Evolutionary conservation across 2,888 invertebrate genomes (phyloP).

Genomic region (Synergus umbraculus): DNA sequence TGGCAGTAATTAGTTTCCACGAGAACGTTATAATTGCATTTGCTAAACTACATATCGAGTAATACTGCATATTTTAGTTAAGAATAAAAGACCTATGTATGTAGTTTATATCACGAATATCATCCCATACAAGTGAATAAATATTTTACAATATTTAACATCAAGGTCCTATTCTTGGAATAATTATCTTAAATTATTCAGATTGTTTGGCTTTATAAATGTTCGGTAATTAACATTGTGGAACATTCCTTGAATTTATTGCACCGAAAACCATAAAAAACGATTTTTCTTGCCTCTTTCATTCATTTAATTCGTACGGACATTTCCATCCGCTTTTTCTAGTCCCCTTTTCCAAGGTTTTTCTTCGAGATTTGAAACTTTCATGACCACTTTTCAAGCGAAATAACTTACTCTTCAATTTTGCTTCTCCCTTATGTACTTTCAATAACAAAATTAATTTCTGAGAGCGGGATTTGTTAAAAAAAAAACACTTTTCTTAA

Average conservation of each 20-base stretch:
- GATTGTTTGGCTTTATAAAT: background rate
- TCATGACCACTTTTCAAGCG: no score
- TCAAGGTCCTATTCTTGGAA: background rate
- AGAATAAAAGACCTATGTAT: background rate
- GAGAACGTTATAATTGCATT: background rate
- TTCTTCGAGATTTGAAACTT: no score
- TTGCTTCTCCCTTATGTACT: background rate
- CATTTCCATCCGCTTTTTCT: no score
- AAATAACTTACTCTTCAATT: no score
- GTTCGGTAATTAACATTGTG: background rate
- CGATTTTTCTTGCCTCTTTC: background rate
- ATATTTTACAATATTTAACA: background rate
- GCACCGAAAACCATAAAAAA: background rate
- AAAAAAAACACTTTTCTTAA: background rate
- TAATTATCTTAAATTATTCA: background rate
- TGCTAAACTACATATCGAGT: background rate
- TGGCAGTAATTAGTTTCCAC: background rate
- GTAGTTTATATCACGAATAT: no score
- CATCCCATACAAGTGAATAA: no score
- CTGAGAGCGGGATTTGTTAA: background rate
- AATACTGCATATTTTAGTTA: background rate
- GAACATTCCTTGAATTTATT: background rate
- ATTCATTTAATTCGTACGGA: background rate
- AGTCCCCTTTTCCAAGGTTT: no score
- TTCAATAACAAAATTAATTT: constrained; percentile 10